Evolutionary conservation across 2,888 invertebrate species (phyloP).

Genomic region (Pemphredon lugubris): DNA sequence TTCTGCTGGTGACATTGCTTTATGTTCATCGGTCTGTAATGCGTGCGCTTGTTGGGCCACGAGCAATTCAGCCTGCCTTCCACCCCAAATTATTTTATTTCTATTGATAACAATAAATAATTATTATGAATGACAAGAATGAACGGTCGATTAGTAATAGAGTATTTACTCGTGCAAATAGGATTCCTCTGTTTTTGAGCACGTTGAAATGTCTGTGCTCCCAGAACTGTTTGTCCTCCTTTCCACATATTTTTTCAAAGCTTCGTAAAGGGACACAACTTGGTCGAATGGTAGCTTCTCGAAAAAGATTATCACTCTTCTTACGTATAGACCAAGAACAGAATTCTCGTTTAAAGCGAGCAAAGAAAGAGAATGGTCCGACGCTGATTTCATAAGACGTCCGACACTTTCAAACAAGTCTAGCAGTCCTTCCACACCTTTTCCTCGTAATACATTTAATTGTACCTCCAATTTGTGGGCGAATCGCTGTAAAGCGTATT

Average conservation of each 20-base stretch:
- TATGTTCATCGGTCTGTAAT: conserved; percentile 90
- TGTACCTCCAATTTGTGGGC: conserved; percentile 84
- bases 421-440: conserved; percentile 83
- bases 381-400: conserved; percentile 83
- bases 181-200: conserved; percentile 50
- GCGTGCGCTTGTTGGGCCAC: conserved; percentile 93
- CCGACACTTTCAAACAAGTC: conserved; percentile 86
- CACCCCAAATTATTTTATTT: conserved; percentile 88
- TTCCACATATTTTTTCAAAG: conserved; percentile 71
- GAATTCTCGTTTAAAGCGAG: conserved; percentile 75
- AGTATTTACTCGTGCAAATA: conserved; percentile 54
- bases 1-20: conserved; percentile 89
- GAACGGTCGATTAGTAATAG: neutral
- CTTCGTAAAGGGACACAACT: conserved; percentile 88
- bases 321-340: conserved; percentile 89
- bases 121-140: neutral
- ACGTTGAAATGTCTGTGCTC: conserved; percentile 43
- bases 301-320: conserved; percentile 90
- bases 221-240: conserved; percentile 38
- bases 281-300: conserved; percentile 93
- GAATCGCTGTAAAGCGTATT: conserved; percentile 84
- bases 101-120: conserved; percentile 68
- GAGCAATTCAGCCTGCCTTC: conserved; percentile 93
- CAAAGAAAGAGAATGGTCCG: conserved; percentile 71
- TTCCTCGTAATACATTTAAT: conserved; percentile 83